A percentile compares a stretch with the other conserved stretches of the same genome.
Conservation (phyloP, 2,797 vertebrate genomes). For the Discoglossus pictus region DNA sequence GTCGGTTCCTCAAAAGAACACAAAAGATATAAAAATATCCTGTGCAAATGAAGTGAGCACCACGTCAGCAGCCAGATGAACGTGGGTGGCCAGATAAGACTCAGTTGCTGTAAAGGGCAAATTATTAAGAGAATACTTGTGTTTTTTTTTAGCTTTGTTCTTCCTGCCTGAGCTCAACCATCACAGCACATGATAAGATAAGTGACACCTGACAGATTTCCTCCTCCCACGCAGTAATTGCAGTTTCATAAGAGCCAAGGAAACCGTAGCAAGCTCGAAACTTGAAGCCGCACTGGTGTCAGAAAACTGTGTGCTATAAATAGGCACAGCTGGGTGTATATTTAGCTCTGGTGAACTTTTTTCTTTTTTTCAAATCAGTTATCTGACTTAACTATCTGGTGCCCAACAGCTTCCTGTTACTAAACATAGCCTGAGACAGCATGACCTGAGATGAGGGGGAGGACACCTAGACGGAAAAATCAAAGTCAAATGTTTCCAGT, state of each 20-base stretch:
- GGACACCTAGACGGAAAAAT: slow-evolving; percentile 47
- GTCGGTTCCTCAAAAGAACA: slow-evolving; percentile 92
- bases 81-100: slow-evolving; percentile 81
- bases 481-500: slow-evolving; percentile 49
- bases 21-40: slow-evolving; percentile 91
- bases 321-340: slow-evolving; percentile 71
- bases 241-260: slow-evolving; percentile 56
- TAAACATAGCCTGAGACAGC: slow-evolving; percentile 49
- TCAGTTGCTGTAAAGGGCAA: slow-evolving; percentile 76
- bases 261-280: slow-evolving; percentile 58
- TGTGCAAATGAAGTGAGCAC: slow-evolving; percentile 75
- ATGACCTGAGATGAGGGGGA: slow-evolving; percentile 31
- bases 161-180: slow-evolving; percentile 62
- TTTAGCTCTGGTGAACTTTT: slow-evolving; percentile 70
- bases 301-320: slow-evolving; percentile 71
- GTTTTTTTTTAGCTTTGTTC: slow-evolving; percentile 63
- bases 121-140: slow-evolving; percentile 73
- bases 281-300: slow-evolving; percentile 63
- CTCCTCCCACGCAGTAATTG: slow-evolving; percentile 58
- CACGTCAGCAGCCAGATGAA: slow-evolving; percentile 84
- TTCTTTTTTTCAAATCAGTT: slow-evolving; percentile 57
- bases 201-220: slow-evolving; percentile 65
- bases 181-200: slow-evolving; percentile 57
- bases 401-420: slow-evolving; percentile 62
- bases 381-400: slow-evolving; percentile 57